Percentiles rank a stretch among this genome's conserved stretches.
phyloP scores from a whole-genome alignment of 2,113 vertebrate genomes.

The Gavialis gangeticus region DNA sequence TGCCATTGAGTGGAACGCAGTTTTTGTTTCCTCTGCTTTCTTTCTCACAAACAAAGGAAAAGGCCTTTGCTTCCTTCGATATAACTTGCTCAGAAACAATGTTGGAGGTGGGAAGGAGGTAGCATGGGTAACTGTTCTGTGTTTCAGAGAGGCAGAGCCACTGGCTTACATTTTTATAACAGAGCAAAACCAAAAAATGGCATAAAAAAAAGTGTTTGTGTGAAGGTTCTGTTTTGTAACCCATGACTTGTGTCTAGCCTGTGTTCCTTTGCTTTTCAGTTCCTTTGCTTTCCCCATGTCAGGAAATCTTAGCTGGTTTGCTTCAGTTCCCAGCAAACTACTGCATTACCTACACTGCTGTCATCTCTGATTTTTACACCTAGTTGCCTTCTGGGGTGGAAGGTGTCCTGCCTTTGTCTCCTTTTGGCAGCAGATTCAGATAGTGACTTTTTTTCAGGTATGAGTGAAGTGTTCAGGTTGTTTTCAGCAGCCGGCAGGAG shows the following conservation, averaged over 20 bases:
- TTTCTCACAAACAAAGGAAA: constrained; percentile 82
- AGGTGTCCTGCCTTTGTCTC: neutral
- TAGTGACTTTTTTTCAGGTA: neutral
- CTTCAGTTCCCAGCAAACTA: neutral
- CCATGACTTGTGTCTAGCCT: constrained; percentile 33
- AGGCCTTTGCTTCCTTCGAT: constrained; percentile 64
- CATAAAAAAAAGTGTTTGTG: too few species aligned
- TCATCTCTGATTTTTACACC: neutral
- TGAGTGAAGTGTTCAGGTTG: constrained; percentile 13
- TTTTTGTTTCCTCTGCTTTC: constrained; percentile 65
- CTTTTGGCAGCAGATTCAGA: neutral
- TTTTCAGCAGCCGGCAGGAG: constrained; percentile 8
- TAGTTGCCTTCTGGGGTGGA: constrained; percentile 7
- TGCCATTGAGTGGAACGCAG: constrained; percentile 62
- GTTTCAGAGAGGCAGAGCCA: neutral
- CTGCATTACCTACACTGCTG: constrained; percentile 4
- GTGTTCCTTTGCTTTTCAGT: constrained; percentile 12
- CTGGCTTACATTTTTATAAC: neutral
- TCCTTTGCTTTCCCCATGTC: neutral
- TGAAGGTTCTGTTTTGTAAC: constrained; percentile 10
- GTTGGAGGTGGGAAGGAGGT: constrained; percentile 32
- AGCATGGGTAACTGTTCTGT: constrained; percentile 38
- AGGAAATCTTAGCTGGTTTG: neutral
- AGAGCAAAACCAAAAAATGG: neutral
- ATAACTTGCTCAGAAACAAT: constrained; percentile 56